These are phyloP conservation scores for Pangasius krempfi DNA, from an alignment of 2,797 vertebrate genomes.

Conservation along the genomic window DNA sequence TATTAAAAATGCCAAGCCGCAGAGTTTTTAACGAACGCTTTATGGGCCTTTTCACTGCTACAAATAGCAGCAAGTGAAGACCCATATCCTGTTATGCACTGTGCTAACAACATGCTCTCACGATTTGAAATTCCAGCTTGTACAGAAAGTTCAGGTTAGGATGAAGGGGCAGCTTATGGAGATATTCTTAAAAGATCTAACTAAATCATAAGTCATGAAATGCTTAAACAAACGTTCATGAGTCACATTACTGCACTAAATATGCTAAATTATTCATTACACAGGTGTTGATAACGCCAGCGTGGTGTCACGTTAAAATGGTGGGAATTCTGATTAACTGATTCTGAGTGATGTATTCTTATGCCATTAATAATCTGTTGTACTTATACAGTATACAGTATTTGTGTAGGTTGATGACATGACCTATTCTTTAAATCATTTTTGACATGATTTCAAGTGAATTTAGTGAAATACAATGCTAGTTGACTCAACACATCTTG, in stretches of 20 bases:
- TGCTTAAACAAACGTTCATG: neutral
- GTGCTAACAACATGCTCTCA: slow-evolving; percentile 27
- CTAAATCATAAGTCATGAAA: neutral
- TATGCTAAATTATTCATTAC: neutral
- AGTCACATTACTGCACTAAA: neutral
- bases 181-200: neutral
- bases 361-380: neutral
- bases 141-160: slow-evolving; percentile 13
- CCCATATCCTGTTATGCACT: neutral
- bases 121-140: neutral
- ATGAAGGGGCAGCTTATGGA: neutral
- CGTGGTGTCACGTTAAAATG: neutral
- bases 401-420: too few species aligned
- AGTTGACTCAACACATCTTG: neutral
- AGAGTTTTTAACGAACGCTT: slow-evolving; percentile 17
- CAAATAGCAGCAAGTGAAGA: slow-evolving; percentile 22
- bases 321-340: neutral
- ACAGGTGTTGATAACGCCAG: neutral
- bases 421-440: too few species aligned
- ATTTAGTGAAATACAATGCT: neutral
- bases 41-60: slow-evolving; percentile 25
- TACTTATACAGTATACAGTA: neutral
- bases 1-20: slow-evolving; percentile 32
- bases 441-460: neutral
- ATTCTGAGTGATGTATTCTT: neutral